Conservation (phyloP, 2,797 vertebrate genomes). For the Apogon talboti region DNA sequence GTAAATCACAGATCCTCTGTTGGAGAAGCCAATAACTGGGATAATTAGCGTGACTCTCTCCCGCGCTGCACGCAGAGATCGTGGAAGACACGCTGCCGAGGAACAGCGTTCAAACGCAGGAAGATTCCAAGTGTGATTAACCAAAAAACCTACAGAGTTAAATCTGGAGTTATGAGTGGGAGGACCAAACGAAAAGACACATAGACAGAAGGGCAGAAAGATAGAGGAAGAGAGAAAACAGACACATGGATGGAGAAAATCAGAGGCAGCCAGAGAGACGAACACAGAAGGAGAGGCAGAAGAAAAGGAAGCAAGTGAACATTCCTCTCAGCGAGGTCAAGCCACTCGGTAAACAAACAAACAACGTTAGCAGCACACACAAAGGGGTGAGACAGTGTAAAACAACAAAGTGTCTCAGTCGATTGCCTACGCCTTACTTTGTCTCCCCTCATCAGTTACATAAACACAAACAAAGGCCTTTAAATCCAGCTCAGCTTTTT, state of each 20-base stretch:
- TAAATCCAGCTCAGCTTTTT: constrained; percentile 73
- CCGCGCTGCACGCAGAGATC: constrained; percentile 37
- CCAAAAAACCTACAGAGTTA: constrained; percentile 67
- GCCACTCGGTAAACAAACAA: constrained; percentile 78
- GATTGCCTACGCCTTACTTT: constrained; percentile 80
- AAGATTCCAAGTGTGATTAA: constrained; percentile 77
- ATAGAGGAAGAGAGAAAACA: constrained; percentile 27
- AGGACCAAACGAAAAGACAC: constrained; percentile 72
- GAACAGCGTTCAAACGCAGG: constrained; percentile 65
- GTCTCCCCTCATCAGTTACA: constrained; percentile 78
- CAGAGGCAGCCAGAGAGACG: constrained; percentile 66
- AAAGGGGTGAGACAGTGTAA: constrained; percentile 72
- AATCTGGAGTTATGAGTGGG: constrained; percentile 78
- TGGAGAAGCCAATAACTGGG: constrained; percentile 75
- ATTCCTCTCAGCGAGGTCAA: constrained; percentile 76
- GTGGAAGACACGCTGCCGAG: constrained; percentile 56
- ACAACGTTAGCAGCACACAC: constrained; percentile 68
- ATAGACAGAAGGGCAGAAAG: constrained; percentile 61
- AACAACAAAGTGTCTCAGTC: constrained; percentile 80
- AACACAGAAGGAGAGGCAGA: constrained; percentile 60
- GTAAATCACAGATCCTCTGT: constrained; percentile 75
- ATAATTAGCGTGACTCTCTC: constrained; percentile 76
- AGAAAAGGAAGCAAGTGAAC: constrained; percentile 69
- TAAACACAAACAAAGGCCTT: constrained; percentile 81
- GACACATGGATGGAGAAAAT: constrained; percentile 72